Percentiles rank a stretch among this genome's conserved stretches.
These are phyloP conservation scores for Andricus curvator DNA, from an alignment of 2,888 invertebrate genomes.

Conservation along the genomic window DNA sequence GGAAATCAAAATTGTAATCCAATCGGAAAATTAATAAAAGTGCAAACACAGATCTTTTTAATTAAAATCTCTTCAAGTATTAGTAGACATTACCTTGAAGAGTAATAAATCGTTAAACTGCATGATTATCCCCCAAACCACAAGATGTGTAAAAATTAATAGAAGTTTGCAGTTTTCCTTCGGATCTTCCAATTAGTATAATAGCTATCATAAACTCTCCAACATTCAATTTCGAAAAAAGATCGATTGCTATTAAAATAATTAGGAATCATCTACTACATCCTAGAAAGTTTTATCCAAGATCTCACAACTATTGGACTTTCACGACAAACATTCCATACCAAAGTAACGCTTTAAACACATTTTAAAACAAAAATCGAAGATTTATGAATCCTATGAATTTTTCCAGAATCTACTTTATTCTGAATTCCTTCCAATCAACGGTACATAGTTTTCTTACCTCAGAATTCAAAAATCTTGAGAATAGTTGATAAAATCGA, in stretches of 20 bases:
- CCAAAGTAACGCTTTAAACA: neutral
- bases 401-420: no score
- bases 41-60: no score
- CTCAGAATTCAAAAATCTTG: no score
- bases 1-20: no score
- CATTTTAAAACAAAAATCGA: neutral
- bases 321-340: slow-evolving; percentile 3
- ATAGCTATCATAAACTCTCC: slow-evolving; percentile 11
- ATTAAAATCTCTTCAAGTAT: no score
- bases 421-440: neutral
- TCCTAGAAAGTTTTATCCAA: slow-evolving; percentile 20
- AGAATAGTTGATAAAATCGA: no score
- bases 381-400: neutral
- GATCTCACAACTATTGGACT: slow-evolving; percentile 17
- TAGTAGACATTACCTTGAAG: neutral
- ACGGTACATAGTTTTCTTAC: no score
- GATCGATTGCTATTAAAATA: slow-evolving; percentile 15
- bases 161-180: neutral
- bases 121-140: neutral
- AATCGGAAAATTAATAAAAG: no score
- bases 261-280: slow-evolving; percentile 19
- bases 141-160: neutral
- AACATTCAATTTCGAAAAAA: slow-evolving; percentile 23
- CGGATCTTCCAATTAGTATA: neutral
- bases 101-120: neutral